Evolutionary conservation across 2,888 invertebrate species (phyloP).

Genomic region (Stomorhina lunata): DNA sequence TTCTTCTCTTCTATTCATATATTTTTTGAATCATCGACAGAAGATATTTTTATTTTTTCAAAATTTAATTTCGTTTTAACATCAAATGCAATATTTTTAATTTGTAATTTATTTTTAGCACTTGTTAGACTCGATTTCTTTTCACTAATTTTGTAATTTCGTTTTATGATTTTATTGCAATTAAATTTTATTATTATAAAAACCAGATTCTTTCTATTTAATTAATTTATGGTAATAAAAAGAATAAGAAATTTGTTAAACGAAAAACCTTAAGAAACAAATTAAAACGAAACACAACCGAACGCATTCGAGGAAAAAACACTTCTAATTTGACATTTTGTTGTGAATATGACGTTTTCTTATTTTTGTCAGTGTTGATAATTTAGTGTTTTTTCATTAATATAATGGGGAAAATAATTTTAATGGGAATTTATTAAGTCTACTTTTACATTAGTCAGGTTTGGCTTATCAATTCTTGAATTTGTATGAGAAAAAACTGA

Average conservation of each 20-base stretch:
- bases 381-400: neutral
- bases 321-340: constrained; percentile 58
- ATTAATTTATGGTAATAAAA: constrained; percentile 50
- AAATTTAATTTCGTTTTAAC: neutral
- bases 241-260: constrained; percentile 36
- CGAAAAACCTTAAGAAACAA: constrained; percentile 33
- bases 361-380: too few species aligned
- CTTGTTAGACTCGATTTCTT: constrained; percentile 17
- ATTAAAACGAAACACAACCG: constrained; percentile 42
- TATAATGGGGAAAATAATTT: too few species aligned
- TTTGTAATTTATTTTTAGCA: neutral
- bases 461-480: too few species aligned
- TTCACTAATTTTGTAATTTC: neutral
- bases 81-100: neutral
- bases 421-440: too few species aligned
- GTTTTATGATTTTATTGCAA: neutral
- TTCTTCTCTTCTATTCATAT: constrained; percentile 42
- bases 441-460: too few species aligned
- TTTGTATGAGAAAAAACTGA: too few species aligned
- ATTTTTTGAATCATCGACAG: constrained; percentile 60
- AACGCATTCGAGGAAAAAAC: constrained; percentile 39
- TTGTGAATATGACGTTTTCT: constrained; percentile 22
- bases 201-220: neutral
- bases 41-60: constrained; percentile 2
- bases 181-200: neutral